Evolutionary conservation across 2,888 invertebrate species (phyloP).

Genomic region (Selenia dentaria): DNA sequence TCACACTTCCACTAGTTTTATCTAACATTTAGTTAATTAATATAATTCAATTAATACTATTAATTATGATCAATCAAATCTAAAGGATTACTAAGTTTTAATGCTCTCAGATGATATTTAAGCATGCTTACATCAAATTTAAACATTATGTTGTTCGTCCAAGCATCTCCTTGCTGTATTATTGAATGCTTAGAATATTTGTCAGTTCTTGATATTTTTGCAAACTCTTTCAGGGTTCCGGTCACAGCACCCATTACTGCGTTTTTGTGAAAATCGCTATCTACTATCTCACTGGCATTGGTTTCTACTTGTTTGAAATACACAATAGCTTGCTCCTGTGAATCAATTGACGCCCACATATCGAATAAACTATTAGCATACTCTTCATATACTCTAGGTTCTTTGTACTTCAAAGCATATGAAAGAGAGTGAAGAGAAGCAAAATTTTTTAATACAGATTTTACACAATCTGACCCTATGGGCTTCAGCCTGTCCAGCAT

Average conservation of each 20-base stretch:
- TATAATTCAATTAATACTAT: too few species aligned
- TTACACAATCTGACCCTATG: conserved; percentile 37
- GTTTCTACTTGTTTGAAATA: not conserved
- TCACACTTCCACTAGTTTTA: too few species aligned
- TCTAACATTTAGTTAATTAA: too few species aligned
- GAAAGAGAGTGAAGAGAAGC: conserved; percentile 44
- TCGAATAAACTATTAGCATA: not conserved
- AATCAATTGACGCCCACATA: not conserved
- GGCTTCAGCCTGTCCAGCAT: conserved; percentile 43
- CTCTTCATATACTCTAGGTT: conserved; percentile 27
- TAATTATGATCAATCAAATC: too few species aligned
- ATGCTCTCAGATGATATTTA: too few species aligned
- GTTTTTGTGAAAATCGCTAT: not conserved
- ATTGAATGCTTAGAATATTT: conserved; percentile 37
- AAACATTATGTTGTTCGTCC: conserved; percentile 55
- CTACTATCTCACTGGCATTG: not conserved
- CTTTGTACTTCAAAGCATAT: conserved; percentile 42
- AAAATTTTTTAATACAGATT: conserved; percentile 40
- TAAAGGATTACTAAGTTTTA: too few species aligned
- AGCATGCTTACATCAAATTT: conserved; percentile 36
- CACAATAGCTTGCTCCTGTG: not conserved
- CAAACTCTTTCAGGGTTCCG: not conserved
- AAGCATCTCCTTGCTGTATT: conserved; percentile 50
- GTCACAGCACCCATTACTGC: not conserved
- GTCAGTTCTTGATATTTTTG: not conserved